Evolutionary conservation across 2,888 invertebrate species (phyloP).

Genomic region (Camponotus fellah): DNA sequence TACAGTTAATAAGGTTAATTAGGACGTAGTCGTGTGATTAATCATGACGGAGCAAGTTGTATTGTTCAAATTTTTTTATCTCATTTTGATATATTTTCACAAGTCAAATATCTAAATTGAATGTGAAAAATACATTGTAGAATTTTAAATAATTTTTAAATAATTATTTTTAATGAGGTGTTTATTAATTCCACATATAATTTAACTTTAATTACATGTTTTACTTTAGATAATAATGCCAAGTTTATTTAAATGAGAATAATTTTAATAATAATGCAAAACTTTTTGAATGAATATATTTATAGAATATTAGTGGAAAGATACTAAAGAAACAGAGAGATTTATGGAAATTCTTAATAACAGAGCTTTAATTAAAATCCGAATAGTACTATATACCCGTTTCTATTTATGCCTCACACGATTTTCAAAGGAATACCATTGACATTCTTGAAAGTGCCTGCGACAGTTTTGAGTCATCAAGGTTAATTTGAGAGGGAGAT

Average conservation of each 20-base stretch:
- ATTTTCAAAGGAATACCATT: conserved; percentile 21
- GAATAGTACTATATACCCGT: background rate
- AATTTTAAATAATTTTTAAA: background rate
- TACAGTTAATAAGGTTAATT: conserved; percentile 20
- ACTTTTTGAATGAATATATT: background rate
- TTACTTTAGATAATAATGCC: background rate
- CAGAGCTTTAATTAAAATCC: conserved; percentile 1
- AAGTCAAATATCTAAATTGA: background rate
- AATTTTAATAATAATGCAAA: background rate
- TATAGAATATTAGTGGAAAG: background rate
- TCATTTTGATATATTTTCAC: background rate
- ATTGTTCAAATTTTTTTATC: background rate
- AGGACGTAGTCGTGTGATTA: background rate
- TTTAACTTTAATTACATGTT: background rate
- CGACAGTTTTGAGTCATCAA: conserved; percentile 52
- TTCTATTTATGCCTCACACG: conserved; percentile 11
- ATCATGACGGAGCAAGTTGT: background rate
- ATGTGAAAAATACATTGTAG: background rate
- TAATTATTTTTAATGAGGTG: background rate
- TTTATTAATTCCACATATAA: background rate
- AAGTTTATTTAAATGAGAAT: background rate
- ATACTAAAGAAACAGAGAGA: background rate
- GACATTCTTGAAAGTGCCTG: conserved; percentile 1
- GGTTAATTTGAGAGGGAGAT: conserved; percentile 57
- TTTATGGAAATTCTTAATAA: background rate